Conservation (phyloP, 2,113 vertebrate genomes). For the Labeo catla region DNA sequence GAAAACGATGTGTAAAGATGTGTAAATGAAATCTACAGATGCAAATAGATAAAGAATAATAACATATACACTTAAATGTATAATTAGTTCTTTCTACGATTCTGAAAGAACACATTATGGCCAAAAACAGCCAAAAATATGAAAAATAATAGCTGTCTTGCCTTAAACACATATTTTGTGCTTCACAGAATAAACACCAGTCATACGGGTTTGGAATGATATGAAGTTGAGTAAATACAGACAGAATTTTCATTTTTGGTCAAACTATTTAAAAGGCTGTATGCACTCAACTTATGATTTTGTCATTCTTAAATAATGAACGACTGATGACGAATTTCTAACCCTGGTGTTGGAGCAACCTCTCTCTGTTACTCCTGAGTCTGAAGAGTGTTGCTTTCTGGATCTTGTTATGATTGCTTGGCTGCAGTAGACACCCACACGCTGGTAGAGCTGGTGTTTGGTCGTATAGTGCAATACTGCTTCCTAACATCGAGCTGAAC, state of each 20-base stretch:
- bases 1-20: too few relatives aligned
- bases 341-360: background rate
- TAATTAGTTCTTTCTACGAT: too few relatives aligned
- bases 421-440: slow-evolving; percentile 14
- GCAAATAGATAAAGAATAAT: too few relatives aligned
- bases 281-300: background rate
- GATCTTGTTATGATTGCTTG: slow-evolving; percentile 21
- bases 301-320: background rate
- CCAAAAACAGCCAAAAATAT: too few relatives aligned
- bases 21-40: too few relatives aligned
- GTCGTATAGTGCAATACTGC: background rate
- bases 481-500: background rate
- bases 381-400: slow-evolving; percentile 4
- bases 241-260: background rate
- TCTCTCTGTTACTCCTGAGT: background rate
- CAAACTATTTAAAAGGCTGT: background rate
- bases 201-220: background rate
- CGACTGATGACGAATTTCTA: background rate
- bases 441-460: background rate
- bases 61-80: too few relatives aligned
- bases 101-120: too few relatives aligned
- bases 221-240: background rate
- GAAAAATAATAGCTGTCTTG: too few relatives aligned
- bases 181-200: background rate
- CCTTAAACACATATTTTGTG: background rate